These are phyloP conservation scores for Tanypteryx hageni DNA, from an alignment of 2,888 invertebrate species.

Conservation along the genomic window DNA sequence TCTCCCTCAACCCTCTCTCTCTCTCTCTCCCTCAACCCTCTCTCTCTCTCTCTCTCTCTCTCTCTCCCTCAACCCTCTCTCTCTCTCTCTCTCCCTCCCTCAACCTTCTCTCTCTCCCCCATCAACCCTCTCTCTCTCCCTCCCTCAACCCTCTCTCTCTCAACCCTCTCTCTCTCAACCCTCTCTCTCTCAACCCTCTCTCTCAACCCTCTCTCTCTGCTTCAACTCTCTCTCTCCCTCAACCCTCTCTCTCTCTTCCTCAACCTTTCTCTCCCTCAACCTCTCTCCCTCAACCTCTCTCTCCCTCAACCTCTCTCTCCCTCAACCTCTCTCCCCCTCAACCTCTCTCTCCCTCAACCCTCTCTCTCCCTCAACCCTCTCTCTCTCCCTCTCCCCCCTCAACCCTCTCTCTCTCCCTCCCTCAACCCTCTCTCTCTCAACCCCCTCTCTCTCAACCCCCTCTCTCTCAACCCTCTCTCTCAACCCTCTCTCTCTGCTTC, in stretches of 20 bases:
- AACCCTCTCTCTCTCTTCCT: background rate
- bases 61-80: no score
- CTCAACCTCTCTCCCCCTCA: background rate
- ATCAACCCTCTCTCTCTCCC: background rate
- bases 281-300: no score
- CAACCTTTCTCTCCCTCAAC: background rate
- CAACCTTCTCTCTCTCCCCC: slow-evolving; percentile 15
- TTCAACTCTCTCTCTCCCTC: background rate
- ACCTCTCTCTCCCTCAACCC: no score
- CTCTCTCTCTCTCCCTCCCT: background rate
- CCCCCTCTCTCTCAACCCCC: background rate
- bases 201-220: background rate
- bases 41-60: no score
- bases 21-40: background rate
- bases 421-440: slow-evolving; percentile 5
- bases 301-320: no score
- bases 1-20: background rate
- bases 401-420: background rate
- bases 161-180: no score
- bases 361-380: no score
- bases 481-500: background rate
- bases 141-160: background rate
- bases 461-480: no score
- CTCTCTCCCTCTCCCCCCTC: background rate
- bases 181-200: background rate